Conservation (phyloP, 2,797 vertebrate genomes). For the Muscicapa comitata region DNA sequence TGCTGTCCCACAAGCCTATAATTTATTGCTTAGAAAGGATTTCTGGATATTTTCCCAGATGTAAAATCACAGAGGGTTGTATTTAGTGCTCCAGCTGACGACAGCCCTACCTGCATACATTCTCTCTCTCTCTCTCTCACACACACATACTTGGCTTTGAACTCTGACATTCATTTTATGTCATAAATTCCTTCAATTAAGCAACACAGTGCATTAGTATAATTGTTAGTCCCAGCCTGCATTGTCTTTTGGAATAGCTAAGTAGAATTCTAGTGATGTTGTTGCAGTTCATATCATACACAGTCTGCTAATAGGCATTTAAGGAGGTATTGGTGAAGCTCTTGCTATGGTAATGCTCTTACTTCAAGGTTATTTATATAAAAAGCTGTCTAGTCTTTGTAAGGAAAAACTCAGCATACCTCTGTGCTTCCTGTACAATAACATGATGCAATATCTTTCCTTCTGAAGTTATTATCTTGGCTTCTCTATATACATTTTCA, state of each 20-base stretch:
- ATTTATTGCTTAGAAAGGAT: slow-evolving; percentile 36
- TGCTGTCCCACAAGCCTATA: background rate
- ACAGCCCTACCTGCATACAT: background rate
- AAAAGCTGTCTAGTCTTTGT: background rate
- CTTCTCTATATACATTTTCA: background rate
- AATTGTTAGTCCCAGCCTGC: background rate
- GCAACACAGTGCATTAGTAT: slow-evolving; percentile 5
- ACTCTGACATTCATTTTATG: slow-evolving; percentile 6
- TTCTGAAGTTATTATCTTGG: background rate
- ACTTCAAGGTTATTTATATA: slow-evolving; percentile 11
- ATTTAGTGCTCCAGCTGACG: background rate
- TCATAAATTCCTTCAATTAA: slow-evolving; percentile 35
- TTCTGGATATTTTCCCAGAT: slow-evolving; percentile 55
- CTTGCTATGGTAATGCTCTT: background rate
- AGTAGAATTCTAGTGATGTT: background rate
- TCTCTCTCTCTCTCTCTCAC: background rate
- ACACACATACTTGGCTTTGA: background rate
- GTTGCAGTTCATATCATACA: background rate
- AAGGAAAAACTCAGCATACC: background rate
- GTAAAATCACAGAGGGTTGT: slow-evolving; percentile 22
- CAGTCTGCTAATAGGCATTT: background rate
- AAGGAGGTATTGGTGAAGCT: background rate
- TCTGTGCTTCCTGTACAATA: background rate
- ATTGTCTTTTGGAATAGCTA: background rate
- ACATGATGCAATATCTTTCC: background rate